Base-by-base conservation (phyloP, 2,113 vertebrate species). In the Cololabis saira region DNA sequence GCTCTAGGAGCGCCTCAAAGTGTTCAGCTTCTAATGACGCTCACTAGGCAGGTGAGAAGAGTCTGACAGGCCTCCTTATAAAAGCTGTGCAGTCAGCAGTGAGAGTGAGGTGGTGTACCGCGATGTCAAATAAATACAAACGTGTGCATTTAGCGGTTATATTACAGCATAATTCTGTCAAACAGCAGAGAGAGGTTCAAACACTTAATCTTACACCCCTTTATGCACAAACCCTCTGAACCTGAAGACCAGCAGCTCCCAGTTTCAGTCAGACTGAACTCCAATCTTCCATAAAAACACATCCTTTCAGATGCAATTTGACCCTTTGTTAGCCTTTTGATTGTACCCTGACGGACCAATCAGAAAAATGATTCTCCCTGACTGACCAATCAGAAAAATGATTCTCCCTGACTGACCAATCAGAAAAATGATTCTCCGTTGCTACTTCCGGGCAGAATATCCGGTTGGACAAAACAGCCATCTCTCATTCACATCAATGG, bases 231-330 rank as follows among this genome's bases (percentile, higher is more conserved):
- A 37, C 40, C 59, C 7, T 62, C 4, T 71, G 55, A 55, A 49
- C 57, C 61, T 12, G 37, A 27, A 60, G 40, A 56, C 22, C 17
- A 73, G 63, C 52, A 21, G 58, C 52, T 24, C 61, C 21, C 43
- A 50, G 68, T 58, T 16, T 33, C 61, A 30, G 63, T 66, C 41
- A 48, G 55, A 50, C 14, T 66, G 62, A 83, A 52, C 79, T 73
- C 48, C 61, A 10, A 74, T 43, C 59, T 78, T 27, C 37, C 9
- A 58, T 40, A 41, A n/a, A 0, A n/a, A n/a, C n/a, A n/a, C n/a
- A n/a, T n/a, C n/a, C n/a, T n/a, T n/a, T n/a, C n/a, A n/a, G n/a
- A n/a, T n/a, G n/a, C n/a, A n/a, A n/a, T n/a, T n/a, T n/a, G n/a
- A n/a, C n/a, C n/a, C n/a, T n/a, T n/a, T n/a, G n/a, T n/a, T n/a